These are phyloP conservation scores for Chloromyia formosa DNA, from an alignment of 2,888 invertebrate genomes.

Conservation along the genomic window DNA sequence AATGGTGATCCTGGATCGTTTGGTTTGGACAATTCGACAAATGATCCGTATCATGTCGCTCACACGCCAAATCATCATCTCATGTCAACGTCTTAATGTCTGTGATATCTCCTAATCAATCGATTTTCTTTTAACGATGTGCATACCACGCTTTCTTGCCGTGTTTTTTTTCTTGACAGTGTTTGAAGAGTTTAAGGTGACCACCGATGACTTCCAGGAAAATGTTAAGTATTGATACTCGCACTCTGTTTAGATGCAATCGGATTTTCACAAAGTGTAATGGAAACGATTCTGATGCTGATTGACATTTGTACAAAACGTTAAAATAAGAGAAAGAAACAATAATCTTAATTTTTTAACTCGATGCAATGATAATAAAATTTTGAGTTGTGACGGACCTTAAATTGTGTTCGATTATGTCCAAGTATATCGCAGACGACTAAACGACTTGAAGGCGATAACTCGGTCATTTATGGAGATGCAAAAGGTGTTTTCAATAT, in stretches of 20 bases:
- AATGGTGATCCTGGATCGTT: neutral
- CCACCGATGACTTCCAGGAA: neutral
- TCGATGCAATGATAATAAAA: too few species aligned
- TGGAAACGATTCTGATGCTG: too few species aligned
- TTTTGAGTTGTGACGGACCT: too few species aligned
- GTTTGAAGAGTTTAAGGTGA: neutral
- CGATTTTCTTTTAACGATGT: constrained; percentile 22
- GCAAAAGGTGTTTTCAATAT: constrained; percentile 30
- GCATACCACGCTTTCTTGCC: neutral
- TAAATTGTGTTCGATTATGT: too few species aligned
- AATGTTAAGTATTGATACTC: too few species aligned
- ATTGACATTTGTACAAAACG: too few species aligned
- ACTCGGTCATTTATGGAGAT: constrained; percentile 6
- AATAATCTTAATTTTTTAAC: too few species aligned
- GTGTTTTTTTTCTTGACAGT: neutral
- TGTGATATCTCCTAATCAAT: constrained; percentile 38
- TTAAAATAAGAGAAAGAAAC: too few species aligned
- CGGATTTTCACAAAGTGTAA: too few species aligned
- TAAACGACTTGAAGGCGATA: constrained; percentile 4
- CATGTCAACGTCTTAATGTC: constrained; percentile 40
- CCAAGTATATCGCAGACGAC: neutral
- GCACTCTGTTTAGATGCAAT: too few species aligned
- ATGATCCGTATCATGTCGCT: constrained; percentile 40
- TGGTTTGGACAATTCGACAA: neutral
- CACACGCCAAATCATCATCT: constrained; percentile 44